Evolutionary conservation across 2,797 vertebrate genomes (phyloP), one percentile per base, ranked within the genome.

Genomic region (Paguma larvata): DNA sequence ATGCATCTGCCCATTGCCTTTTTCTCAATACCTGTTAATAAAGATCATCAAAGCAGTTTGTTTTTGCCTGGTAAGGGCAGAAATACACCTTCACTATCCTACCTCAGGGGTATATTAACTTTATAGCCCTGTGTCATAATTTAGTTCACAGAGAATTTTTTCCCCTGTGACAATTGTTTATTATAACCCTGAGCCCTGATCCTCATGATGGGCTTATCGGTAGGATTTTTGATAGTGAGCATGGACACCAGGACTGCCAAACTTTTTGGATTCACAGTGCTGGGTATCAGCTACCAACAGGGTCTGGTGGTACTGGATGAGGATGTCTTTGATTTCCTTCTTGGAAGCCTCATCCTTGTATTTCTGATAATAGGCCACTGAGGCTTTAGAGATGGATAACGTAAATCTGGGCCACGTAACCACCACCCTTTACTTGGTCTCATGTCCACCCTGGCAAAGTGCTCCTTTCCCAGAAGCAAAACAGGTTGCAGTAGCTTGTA

Each of bases 141-240:
- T 73, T 73, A 73, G 41, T 73, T 73, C 38, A 4, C 38, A 73
- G 70, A 53, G 53, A 53, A n/a, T 53, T 53, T 53, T 53, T 53
- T 19, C 53, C 53, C 53, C 18, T 53, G 18, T 1, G 41, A 84
- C 44, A n/a, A 27, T 3, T 63, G 25, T 97, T 98, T 98, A 98
- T 98, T 98, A 95, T 10, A 91, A 95, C 78, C 13, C n/a, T 82
- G 32, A 91, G 38, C 19, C 51, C 93, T 19, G 32, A 27, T 79
- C 41, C 7, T 27, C 13, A 11, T 1, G 56, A 84, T 27, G 32
- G 72, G 79, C 51, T 99, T 99, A 99, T 99, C 99, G 99, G 99
- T 99, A 99, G 97, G 99, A 99, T 98, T 99, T 99, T 99, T 99
- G 99, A 99, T 99, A 99, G 98, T 99, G 99, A 3, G 99, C 99